phyloP scores from a whole-genome alignment of 2,797 vertebrate species.

The Silurus aristotelis region DNA sequence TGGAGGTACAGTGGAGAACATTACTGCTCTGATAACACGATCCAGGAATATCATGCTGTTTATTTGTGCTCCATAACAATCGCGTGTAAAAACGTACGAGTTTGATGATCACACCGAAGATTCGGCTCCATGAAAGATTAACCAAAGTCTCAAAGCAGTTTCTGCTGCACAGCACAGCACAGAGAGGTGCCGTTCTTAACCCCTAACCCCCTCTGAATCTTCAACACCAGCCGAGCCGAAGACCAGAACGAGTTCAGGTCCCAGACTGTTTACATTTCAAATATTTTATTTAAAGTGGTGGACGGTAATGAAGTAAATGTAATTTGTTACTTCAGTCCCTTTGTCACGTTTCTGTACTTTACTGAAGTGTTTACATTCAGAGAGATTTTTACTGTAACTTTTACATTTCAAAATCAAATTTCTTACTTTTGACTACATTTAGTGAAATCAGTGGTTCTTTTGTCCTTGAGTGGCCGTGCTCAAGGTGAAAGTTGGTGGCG shows the following conservation, averaged over 20 bases:
- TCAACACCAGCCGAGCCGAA: background rate
- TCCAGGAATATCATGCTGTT: background rate
- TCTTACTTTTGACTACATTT: too few species aligned
- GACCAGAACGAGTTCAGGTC: background rate
- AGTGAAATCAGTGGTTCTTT: too few species aligned
- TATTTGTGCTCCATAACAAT: background rate
- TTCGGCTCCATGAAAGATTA: background rate
- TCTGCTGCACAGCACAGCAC: background rate
- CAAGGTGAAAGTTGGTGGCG: too few species aligned
- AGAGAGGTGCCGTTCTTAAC: background rate
- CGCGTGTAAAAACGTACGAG: background rate
- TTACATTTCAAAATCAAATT: too few species aligned
- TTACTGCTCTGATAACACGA: background rate
- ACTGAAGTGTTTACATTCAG: too few species aligned
- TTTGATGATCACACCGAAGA: background rate
- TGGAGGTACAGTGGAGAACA: background rate
- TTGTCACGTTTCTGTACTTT: too few species aligned
- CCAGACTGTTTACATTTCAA: too few species aligned
- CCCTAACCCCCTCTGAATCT: background rate
- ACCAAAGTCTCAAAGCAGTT: background rate
- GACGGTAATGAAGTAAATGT: too few species aligned
- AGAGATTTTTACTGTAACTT: too few species aligned
- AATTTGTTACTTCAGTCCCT: too few species aligned
- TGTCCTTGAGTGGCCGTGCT: too few species aligned
- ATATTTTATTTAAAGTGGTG: too few species aligned